Conservation (phyloP, 2,113 vertebrate species). For the Apus apus region DNA sequence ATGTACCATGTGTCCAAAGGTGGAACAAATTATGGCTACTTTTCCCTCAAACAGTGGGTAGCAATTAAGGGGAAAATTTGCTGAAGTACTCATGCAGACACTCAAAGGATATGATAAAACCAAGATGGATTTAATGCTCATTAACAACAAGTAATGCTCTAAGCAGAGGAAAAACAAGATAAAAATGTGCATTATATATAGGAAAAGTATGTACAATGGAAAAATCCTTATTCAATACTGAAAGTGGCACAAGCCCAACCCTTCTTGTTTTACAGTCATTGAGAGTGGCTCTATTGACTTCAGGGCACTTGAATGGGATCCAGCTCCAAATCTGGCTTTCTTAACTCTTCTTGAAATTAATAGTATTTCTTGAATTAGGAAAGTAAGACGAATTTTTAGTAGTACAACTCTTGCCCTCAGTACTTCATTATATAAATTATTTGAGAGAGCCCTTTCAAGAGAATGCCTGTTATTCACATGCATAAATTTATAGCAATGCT, state of each 20-base stretch:
- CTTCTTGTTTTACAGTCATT: neutral
- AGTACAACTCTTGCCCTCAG: neutral
- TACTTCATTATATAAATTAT: neutral
- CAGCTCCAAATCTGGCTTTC: slow-evolving; percentile 29
- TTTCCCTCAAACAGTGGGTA: neutral
- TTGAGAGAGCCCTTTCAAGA: neutral
- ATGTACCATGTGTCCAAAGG: neutral
- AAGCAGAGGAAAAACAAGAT: neutral
- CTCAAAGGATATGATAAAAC: neutral
- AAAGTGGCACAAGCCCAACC: neutral
- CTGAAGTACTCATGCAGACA: neutral
- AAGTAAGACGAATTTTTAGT: neutral
- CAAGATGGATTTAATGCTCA: neutral
- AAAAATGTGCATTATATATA: neutral
- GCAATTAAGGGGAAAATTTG: neutral
- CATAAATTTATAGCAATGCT: neutral
- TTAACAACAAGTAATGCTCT: neutral
- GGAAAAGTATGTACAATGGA: slow-evolving; percentile 26
- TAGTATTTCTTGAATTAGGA: neutral
- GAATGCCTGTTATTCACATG: neutral
- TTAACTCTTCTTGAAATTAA: neutral
- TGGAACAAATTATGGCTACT: neutral
- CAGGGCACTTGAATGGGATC: neutral
- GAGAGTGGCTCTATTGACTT: neutral
- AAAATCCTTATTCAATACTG: neutral